A percentile compares a stretch with the other conserved stretches of the same genome.
These are phyloP conservation scores for Antheraea mylitta DNA, from an alignment of 1,140 invertebrate genomes.

Conservation along the genomic window DNA sequence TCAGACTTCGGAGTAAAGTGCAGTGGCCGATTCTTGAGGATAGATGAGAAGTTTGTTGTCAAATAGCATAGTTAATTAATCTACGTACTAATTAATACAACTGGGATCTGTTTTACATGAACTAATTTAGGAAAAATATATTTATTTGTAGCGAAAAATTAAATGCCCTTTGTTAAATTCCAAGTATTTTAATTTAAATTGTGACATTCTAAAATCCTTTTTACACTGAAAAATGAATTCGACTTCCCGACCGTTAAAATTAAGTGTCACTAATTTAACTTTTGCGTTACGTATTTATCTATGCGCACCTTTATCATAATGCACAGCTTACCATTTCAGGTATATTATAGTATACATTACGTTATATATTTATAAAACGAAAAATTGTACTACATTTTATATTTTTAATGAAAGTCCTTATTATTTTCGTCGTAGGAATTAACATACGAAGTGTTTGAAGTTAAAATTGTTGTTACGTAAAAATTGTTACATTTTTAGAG, in stretches of 20 bases:
- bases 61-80: no score
- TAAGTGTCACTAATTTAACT: background rate
- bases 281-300: background rate
- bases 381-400: background rate
- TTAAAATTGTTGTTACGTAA: no score
- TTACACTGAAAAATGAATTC: background rate
- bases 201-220: background rate
- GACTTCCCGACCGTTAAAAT: background rate
- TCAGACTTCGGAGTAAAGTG: no score
- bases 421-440: no score
- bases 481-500: no score
- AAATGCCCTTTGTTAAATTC: background rate
- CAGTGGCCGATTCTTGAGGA: no score
- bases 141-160: background rate
- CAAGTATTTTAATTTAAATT: background rate
- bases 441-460: no score
- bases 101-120: background rate
- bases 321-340: background rate
- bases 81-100: background rate
- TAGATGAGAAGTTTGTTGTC: no score
- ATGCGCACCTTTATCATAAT: background rate
- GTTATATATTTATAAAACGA: background rate
- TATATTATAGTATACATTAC: background rate
- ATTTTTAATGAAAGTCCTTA: background rate
- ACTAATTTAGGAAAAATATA: background rate